Base-by-base conservation (phyloP, 2,888 invertebrate species). In the Cataglyphis cursor region DNA sequence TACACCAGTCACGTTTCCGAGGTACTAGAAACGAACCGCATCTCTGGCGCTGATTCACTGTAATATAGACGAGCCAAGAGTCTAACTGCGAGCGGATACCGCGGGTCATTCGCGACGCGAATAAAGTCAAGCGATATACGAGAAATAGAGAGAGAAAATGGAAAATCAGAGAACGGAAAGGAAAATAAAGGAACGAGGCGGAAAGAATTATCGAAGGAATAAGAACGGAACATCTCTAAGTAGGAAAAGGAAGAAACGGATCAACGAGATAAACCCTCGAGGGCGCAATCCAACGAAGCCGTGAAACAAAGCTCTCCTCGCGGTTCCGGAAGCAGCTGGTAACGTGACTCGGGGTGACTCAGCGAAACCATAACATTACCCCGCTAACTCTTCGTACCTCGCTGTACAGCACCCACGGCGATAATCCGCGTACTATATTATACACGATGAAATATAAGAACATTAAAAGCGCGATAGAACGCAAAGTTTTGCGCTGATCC, bases 331-430 rank as follows among this genome's bases (percentile, higher is more conserved):
- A 89, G 88, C 83, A 85, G 86, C 83, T 78, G 86, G 91, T 91
- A 92, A 92, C 90, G 91, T 89, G 89, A 87, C 89, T 90, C 87
- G 87, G 74, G 51, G 87, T 90, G 86, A 88, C 87, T 90, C 89
- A 87, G 89, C 89, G 90, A 86, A 91, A 89, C 88, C 91, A 90
- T 90, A 91, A 92, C 90, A 90, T 90, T 91, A 90, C 89, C 88
- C 84, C 85, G 85, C 83, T 44, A 72, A 83, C 86, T 83, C 78
- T 85, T 78, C 74, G 57, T 61, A 62, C 70, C 73, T 72, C 28
- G 44, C 72, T 35, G 28, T 21, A 35, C 48, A 70, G 65, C 18
- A 48, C 18, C 6, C 18, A 18, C 6, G 64, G 10, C 24, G 59
- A 48, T 51, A 51, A 51, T 51, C 51, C 28, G 74, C 64, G 10